These are phyloP conservation scores for Ophioderma brevispina DNA, from an alignment of 35 echinoderm and acorn worm species.

Conservation along the genomic window DNA sequence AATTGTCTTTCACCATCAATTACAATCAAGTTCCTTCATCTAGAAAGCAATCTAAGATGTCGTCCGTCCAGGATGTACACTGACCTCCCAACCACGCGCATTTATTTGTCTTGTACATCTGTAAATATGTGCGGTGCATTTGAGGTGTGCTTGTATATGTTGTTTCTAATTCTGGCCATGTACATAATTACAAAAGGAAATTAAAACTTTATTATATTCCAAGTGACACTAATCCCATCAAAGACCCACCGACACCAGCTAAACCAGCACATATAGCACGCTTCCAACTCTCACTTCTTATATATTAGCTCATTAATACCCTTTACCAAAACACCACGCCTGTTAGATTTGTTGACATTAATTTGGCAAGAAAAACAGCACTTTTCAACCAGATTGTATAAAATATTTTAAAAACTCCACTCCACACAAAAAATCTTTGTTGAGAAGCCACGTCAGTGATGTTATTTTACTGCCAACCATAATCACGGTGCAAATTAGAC, in stretches of 20 bases:
- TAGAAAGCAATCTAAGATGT: too few species aligned
- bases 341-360: slow-evolving; percentile 1
- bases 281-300: background rate
- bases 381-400: background rate
- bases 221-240: background rate
- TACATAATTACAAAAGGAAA: background rate
- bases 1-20: too few species aligned
- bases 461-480: background rate
- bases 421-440: background rate
- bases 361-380: background rate
- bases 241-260: background rate
- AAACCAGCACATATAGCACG: background rate
- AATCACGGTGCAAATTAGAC: background rate
- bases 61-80: too few species aligned
- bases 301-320: background rate
- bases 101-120: background rate
- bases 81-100: too few species aligned
- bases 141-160: background rate
- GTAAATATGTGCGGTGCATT: background rate
- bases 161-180: background rate
- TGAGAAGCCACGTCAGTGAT: background rate
- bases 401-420: background rate
- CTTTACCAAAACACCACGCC: background rate
- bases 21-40: too few species aligned
- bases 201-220: background rate